phyloP scores from a whole-genome alignment of 2,888 invertebrate genomes.

The Pseudolycoriella hygida region DNA sequence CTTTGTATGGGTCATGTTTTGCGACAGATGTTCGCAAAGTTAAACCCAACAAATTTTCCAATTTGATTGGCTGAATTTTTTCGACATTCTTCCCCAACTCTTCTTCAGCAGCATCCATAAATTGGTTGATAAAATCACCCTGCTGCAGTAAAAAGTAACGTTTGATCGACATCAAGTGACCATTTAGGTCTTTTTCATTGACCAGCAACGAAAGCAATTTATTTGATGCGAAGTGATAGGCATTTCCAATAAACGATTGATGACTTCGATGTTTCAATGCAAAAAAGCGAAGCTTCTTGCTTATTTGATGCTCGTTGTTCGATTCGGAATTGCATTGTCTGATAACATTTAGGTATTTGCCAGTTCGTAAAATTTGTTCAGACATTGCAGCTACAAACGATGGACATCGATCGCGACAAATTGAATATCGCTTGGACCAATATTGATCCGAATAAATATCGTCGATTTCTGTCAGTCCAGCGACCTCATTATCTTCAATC shows the following conservation, averaged over 20 bases:
- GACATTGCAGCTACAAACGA: slow-evolving; percentile 70
- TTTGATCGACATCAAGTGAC: slow-evolving; percentile 66
- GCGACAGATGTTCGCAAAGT: slow-evolving; percentile 79
- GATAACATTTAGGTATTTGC: slow-evolving; percentile 94
- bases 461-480: slow-evolving; percentile 50
- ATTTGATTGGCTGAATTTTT: slow-evolving; percentile 70
- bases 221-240: slow-evolving; percentile 82
- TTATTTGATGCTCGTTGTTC: slow-evolving; percentile 26
- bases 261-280: slow-evolving; percentile 43
- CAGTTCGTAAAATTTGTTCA: slow-evolving; percentile 81
- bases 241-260: slow-evolving; percentile 62
- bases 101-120: slow-evolving; percentile 87
- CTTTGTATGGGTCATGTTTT: slow-evolving; percentile 81
- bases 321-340: slow-evolving; percentile 63
- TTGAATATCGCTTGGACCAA: slow-evolving; percentile 87
- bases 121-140: slow-evolving; percentile 85
- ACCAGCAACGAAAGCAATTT: slow-evolving; percentile 72
- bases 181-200: slow-evolving; percentile 83
- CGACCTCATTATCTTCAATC: slow-evolving; percentile 76
- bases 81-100: slow-evolving; percentile 81
- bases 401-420: slow-evolving; percentile 69
- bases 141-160: slow-evolving; percentile 85
- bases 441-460: slow-evolving; percentile 83
- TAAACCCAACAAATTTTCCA: slow-evolving; percentile 80
- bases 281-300: slow-evolving; percentile 33